Conservation (phyloP, 2,113 vertebrate species). For the Phoxinus phoxinus region DNA sequence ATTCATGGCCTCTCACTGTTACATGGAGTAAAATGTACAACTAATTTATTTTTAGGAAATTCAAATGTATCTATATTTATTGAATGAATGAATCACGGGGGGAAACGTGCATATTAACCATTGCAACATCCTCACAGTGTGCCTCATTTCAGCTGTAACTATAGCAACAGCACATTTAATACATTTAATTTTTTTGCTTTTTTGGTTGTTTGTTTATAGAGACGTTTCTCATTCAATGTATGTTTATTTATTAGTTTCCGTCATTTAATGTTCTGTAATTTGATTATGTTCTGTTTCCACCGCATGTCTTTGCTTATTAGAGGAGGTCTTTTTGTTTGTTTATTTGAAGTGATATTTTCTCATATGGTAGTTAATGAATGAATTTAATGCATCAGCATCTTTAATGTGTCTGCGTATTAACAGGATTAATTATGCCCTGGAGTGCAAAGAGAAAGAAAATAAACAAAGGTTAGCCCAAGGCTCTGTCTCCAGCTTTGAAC, state of each 20-base stretch:
- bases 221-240: background rate
- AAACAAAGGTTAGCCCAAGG: constrained; percentile 27
- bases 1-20: background rate
- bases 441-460: background rate
- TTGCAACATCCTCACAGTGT: background rate
- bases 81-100: background rate
- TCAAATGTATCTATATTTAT: background rate
- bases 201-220: constrained; percentile 16
- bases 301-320: background rate
- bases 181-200: constrained; percentile 19
- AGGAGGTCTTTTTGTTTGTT: constrained; percentile 1
- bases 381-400: background rate
- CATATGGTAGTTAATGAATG: background rate
- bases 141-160: constrained; percentile 30
- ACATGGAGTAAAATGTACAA: background rate
- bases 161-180: constrained; percentile 31
- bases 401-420: constrained; percentile 26
- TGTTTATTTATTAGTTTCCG: background rate
- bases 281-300: background rate
- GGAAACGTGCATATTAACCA: constrained; percentile 1
- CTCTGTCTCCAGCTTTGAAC: background rate
- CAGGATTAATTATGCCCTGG: constrained; percentile 6
- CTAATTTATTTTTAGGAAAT: background rate
- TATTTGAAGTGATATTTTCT: background rate
- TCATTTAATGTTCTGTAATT: background rate